These are phyloP conservation scores for Aproaerema taeniolella DNA, from an alignment of 2,888 invertebrate genomes.

Conservation along the genomic window DNA sequence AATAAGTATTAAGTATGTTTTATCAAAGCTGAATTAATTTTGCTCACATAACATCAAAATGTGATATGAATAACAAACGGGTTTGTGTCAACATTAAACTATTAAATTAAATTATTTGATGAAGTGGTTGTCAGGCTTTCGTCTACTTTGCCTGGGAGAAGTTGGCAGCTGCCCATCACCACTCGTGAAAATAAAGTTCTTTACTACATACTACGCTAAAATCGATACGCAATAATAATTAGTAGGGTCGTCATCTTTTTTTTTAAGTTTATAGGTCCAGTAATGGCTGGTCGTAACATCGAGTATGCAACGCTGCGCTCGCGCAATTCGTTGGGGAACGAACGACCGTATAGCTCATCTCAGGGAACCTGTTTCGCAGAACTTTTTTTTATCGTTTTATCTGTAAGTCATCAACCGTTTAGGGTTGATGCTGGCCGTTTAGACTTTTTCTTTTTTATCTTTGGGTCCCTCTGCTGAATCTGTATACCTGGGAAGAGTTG, in stretches of 20 bases:
- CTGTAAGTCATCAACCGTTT: slow-evolving; percentile 19
- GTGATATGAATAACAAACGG: too few relatives aligned
- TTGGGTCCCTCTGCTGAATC: too few relatives aligned
- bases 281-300: background rate
- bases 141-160: too few relatives aligned
- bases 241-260: background rate
- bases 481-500: too few relatives aligned
- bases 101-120: too few relatives aligned
- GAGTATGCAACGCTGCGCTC: slow-evolving; percentile 29
- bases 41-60: too few relatives aligned
- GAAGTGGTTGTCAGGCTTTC: too few relatives aligned
- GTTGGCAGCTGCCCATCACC: background rate
- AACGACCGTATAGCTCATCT: slow-evolving; percentile 36
- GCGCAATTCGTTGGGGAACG: slow-evolving; percentile 29
- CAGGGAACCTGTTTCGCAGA: slow-evolving; percentile 45
- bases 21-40: too few relatives aligned
- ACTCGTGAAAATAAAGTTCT: background rate
- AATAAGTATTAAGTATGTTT: too few relatives aligned
- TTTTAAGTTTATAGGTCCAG: background rate
- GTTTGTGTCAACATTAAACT: too few relatives aligned
- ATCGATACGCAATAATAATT: background rate
- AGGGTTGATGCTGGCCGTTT: slow-evolving; percentile 16
- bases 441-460: slow-evolving; percentile 4
- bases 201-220: background rate
- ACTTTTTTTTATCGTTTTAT: slow-evolving; percentile 23